Percentiles rank a stretch among this genome's conserved stretches.
phyloP scores from a whole-genome alignment of 1,140 invertebrate species.

The Diprion similis region DNA sequence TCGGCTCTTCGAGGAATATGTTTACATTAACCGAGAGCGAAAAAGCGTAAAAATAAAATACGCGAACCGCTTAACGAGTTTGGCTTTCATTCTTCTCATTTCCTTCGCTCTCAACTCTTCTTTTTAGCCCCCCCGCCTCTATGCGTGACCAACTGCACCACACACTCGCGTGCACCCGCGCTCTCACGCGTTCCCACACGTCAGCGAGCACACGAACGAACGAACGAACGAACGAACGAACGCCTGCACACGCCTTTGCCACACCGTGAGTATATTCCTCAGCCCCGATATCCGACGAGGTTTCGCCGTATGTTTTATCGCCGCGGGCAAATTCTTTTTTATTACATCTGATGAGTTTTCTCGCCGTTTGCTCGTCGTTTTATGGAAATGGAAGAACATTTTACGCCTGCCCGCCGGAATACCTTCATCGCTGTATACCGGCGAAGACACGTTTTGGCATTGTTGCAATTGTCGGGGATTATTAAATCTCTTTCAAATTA shows the following conservation, averaged over 20 bases:
- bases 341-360: not conserved
- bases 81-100: slow-evolving; percentile 31
- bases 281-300: not conserved
- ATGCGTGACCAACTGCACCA: slow-evolving; percentile 28
- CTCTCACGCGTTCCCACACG: not conserved
- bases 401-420: not conserved
- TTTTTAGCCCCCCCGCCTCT: slow-evolving; percentile 20
- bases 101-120: slow-evolving; percentile 10
- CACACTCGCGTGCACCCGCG: slow-evolving; percentile 23
- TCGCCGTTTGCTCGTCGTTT: not conserved
- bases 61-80: slow-evolving; percentile 49
- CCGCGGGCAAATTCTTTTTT: not conserved
- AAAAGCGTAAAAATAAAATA: slow-evolving; percentile 8
- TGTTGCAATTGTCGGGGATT: slow-evolving; percentile 39
- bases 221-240: not conserved
- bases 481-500: slow-evolving; percentile 56
- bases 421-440: not conserved
- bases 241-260: too few species aligned
- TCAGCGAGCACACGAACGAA: not conserved
- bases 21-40: slow-evolving; percentile 44
- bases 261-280: too few species aligned
- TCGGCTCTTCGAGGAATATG: slow-evolving; percentile 44
- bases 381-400: not conserved
- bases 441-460: slow-evolving; percentile 44
- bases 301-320: not conserved